Conservation (phyloP, 2,888 invertebrate genomes). For the Homarus gammarus region DNA sequence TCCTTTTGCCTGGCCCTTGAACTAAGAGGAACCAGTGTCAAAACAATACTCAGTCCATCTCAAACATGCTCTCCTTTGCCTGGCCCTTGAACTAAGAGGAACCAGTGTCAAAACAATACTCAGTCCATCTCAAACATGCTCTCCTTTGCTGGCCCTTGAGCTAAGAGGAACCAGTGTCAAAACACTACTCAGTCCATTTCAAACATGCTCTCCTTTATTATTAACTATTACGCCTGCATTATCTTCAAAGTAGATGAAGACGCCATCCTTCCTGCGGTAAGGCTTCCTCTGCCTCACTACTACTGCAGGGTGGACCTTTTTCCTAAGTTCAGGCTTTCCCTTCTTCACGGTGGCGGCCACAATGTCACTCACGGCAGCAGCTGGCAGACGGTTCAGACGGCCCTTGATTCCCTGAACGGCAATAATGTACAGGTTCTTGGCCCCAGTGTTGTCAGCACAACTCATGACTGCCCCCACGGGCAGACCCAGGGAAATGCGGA, state of each 20-base stretch:
- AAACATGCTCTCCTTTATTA: constrained; percentile 99
- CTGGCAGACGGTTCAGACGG: constrained; percentile 97
- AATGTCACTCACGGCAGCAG: constrained; percentile 99
- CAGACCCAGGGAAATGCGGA: constrained; percentile 98
- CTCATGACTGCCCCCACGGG: constrained; percentile 99
- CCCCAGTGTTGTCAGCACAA: constrained; percentile 99
- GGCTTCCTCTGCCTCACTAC: constrained; percentile 99
- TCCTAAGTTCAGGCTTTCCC: constrained; percentile 99
- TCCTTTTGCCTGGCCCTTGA: no score
- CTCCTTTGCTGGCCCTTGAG: no score
- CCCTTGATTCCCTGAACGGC: constrained; percentile 99
- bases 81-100: no score
- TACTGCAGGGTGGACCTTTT: constrained; percentile 99
- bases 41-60: no score
- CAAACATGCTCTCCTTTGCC: no score
- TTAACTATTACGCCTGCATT: constrained; percentile 99
- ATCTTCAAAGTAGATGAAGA: constrained; percentile 99
- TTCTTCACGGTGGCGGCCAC: constrained; percentile 99
- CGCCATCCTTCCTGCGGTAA: constrained; percentile 98
- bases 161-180: no score
- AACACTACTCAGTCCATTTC: no score
- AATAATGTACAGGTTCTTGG: constrained; percentile 99
- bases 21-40: no score
- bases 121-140: no score
- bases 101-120: no score